phyloP scores from a whole-genome alignment of 2,888 invertebrate genomes.

The Scaptodrosophila latifasciaeformis region DNA sequence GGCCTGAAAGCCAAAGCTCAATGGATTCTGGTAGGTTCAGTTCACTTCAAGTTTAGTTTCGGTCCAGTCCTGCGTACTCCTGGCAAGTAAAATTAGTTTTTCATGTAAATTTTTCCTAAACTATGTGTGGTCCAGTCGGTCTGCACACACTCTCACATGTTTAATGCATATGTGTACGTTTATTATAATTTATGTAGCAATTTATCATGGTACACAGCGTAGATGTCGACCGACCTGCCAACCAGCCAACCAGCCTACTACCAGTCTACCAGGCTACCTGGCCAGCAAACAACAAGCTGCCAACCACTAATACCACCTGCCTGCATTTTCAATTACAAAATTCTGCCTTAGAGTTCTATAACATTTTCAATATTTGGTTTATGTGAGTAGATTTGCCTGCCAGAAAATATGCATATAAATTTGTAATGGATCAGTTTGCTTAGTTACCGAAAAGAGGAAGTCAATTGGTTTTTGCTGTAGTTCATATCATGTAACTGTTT shows the following conservation, averaged over 20 bases:
- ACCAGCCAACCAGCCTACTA: too few relatives aligned
- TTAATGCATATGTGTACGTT: constrained; percentile 35
- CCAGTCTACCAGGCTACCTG: not conserved
- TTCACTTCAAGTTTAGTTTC: too few relatives aligned
- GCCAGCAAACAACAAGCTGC: constrained; percentile 38
- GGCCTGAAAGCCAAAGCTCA: constrained; percentile 9
- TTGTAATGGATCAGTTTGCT: too few relatives aligned
- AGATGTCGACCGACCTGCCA: not conserved
- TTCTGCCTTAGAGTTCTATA: constrained; percentile 10
- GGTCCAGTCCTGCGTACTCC: constrained; percentile 25
- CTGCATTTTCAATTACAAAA: constrained; percentile 57
- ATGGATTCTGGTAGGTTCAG: too few relatives aligned
- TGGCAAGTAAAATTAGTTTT: constrained; percentile 53
- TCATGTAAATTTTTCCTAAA: constrained; percentile 62
- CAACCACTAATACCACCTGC: constrained; percentile 37
- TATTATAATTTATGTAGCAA: constrained; percentile 66
- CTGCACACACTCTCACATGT: not conserved
- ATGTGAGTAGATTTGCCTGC: too few relatives aligned
- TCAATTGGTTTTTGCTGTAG: too few relatives aligned
- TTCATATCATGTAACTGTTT: too few relatives aligned
- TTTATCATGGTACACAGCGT: constrained; percentile 47
- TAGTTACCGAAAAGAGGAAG: too few relatives aligned
- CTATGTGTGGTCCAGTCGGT: constrained; percentile 36
- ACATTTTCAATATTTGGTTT: too few relatives aligned
- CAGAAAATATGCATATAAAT: too few relatives aligned